Evolutionary conservation across 2,113 vertebrate genomes (phyloP), one percentile per base, ranked within the genome.

Genomic region (Vanacampus margaritifer): DNA sequence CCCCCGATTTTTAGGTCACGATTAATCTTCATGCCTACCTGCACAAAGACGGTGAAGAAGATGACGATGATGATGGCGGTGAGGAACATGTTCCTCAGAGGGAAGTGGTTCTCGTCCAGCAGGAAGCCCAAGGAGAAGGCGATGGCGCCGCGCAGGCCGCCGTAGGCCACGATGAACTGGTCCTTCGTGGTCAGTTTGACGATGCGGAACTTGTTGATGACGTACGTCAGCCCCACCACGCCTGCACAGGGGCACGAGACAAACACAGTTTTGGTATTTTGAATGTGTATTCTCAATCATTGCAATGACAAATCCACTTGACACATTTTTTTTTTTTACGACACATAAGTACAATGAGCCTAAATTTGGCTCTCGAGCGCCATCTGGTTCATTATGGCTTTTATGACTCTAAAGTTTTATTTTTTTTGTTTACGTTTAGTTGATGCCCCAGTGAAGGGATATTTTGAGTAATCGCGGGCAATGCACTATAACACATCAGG

Each of bases 31-130:
- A 24, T 9, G 50, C 37, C 5, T 79, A 96, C 97, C 97, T 99
- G 97, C 77, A 99, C 97, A 1, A 99, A 99, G 36, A 99, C 97
- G 0, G 97, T 99, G 92, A 99, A 99, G 92, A 99, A 98, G 90
- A 99, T 94, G 65, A 98, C 95, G 0, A 96, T 99, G 91, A 99
- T 99, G 92, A 98, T 96, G 86, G 96, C 96, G 0, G 97, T 99
- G 76, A 98, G 94, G 90, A 99, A 98, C 91, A 98, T 93, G 24
- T 94, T 80, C 65, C 93, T 94, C 93, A 91, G 93, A 53, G 84
- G 80, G 3, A 97, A 97, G 5, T 88, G 89, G 0, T 85, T 1
- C 0, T 79, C 24, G 0, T 94, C 35, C 69, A 99, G 90, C n/a
- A 99, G 93, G 87, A 95, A 99, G 11, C 93, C 92, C 9, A 99